Base-by-base conservation (phyloP, 1,140 invertebrate species). In the Trissolcus basalis region DNA sequence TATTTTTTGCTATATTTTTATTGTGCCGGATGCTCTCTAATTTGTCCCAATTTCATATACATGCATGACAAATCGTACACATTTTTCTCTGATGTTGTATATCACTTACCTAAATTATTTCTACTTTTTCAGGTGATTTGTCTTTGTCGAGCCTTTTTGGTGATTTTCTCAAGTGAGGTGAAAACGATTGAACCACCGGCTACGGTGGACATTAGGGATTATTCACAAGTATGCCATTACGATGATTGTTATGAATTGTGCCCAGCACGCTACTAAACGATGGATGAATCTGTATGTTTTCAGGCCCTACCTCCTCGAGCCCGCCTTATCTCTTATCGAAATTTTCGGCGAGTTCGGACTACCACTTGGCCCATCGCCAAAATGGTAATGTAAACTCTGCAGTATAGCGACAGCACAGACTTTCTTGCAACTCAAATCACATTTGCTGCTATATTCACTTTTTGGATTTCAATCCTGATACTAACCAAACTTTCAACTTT, bases 321-420 rank as follows among this genome's bases (percentile, higher is more conserved):
- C 13, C 56, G 56, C 64, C 64, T 78, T 78, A 73, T 78, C 76
- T 78, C 51, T 50, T 55, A 73, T 78, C 76, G 69, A 49, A 73
- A 58, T 69, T 69, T n/a, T 73, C 33, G 61, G 61, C 33, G 59
- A 71, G 67, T 67, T 69, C 49, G 60, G 59, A 73, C 60, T 73
- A 65, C 48, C 60, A 50, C 49, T 73, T 78, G 76, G 76, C 76
- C 50, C n/a, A 11, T 47, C 32, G 64, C 76, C 76, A 78, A 78
- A 78, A 78, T 78, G 76, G 69, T 73, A 78, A 78, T 78, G 60
- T 73, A 78, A 78, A 73, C 69, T 69, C 56, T 61, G 70, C 75
- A 72, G 58, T 64, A 72, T 61, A 68, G 59, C 68, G 53, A 10
- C 51, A 33, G 41, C 53, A 51, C 51, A 53, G 64, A 64, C 58